phyloP scores from a whole-genome alignment of 1,140 invertebrate species.

The Drosophila kohkoa region DNA sequence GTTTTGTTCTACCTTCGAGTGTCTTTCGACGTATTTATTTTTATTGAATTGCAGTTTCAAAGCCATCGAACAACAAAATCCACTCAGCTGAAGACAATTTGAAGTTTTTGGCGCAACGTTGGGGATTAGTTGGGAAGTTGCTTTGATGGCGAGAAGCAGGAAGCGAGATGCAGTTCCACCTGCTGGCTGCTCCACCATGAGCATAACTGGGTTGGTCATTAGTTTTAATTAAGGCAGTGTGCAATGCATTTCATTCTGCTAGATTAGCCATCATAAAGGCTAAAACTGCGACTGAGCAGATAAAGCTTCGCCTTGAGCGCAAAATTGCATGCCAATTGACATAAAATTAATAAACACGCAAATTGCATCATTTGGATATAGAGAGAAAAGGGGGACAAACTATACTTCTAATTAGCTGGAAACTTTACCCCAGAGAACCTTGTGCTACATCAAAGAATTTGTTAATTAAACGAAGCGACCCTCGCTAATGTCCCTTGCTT shows the following conservation, averaged over 20 bases:
- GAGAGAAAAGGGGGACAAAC: neutral
- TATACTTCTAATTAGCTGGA: conserved; percentile 70
- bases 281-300: conserved; percentile 17
- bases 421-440: conserved; percentile 61
- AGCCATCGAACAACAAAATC: conserved; percentile 71
- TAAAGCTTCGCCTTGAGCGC: conserved; percentile 67
- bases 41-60: conserved; percentile 66
- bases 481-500: conserved; percentile 48
- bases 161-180: conserved; percentile 26
- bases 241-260: conserved; percentile 55
- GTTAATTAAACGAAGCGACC: conserved; percentile 63
- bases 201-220: conserved; percentile 52
- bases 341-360: conserved; percentile 80
- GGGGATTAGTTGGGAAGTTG: conserved; percentile 18
- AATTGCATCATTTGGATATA: conserved; percentile 52
- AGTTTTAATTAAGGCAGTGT: conserved; percentile 71
- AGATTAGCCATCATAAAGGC: conserved; percentile 63
- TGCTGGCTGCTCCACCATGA: conserved; percentile 3
- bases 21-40: conserved; percentile 46
- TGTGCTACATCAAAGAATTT: conserved; percentile 47
- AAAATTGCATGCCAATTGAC: conserved; percentile 80
- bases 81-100: conserved; percentile 58
- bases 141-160: neutral
- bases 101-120: conserved; percentile 13
- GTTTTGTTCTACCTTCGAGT: conserved; percentile 58